Evolutionary conservation across 2,888 invertebrate genomes (phyloP).

Genomic region (Craniophora ligustri): DNA sequence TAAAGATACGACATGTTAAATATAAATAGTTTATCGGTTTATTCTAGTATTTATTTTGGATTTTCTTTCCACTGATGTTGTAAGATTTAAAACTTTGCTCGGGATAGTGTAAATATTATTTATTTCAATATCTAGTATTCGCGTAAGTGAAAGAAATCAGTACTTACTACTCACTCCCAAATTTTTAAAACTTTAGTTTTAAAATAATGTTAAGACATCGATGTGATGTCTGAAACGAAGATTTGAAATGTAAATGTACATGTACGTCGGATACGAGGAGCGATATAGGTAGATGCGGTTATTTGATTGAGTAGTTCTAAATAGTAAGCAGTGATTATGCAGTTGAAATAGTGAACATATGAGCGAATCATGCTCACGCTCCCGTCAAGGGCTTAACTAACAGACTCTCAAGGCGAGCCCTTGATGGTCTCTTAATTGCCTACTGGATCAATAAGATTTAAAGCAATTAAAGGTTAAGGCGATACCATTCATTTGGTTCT

Average conservation of each 20-base stretch:
- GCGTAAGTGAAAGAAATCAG: no score
- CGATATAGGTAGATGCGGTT: conserved; percentile 49
- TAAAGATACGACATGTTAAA: no score
- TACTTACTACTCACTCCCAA: no score
- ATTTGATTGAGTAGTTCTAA: conserved; percentile 57
- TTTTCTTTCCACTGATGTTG: no score
- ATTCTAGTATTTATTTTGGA: no score
- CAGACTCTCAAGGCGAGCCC: conserved; percentile 69
- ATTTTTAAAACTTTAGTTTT: no score
- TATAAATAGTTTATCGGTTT: no score
- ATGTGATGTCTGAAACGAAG: not conserved
- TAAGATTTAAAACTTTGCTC: no score
- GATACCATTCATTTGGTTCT: conserved; percentile 12
- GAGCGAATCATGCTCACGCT: conserved; percentile 55
- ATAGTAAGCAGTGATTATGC: conserved; percentile 59
- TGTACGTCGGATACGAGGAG: conserved; percentile 13
- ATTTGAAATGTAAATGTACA: not conserved
- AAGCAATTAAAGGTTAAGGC: conserved; percentile 33
- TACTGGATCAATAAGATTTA: conserved; percentile 49
- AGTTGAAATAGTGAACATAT: conserved; percentile 61
- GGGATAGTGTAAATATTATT: no score
- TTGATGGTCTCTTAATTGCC: conserved; percentile 60
- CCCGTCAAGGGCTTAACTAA: conserved; percentile 67
- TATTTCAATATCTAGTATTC: no score
- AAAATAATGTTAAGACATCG: no score